A percentile compares a stretch with the other conserved stretches of the same genome.
These are phyloP conservation scores for Excalfactoria chinensis DNA, from an alignment of 2,113 vertebrate species.

Conservation along the genomic window DNA sequence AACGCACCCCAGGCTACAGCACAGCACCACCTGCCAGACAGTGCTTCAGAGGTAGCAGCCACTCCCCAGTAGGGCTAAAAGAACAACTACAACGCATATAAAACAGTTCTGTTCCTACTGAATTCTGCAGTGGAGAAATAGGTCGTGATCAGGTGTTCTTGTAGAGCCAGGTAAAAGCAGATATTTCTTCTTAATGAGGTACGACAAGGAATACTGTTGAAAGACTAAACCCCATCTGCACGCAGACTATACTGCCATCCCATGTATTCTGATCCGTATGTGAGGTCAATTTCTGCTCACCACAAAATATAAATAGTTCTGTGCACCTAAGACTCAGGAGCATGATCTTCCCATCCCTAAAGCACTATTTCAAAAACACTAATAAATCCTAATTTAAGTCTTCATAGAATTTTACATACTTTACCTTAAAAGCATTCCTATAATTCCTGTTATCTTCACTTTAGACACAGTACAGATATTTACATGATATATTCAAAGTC, in stretches of 20 bases:
- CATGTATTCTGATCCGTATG: background rate
- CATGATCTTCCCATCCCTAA: slow-evolving; percentile 6
- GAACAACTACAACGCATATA: background rate
- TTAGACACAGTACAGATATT: slow-evolving; percentile 41
- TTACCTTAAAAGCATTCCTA: slow-evolving; percentile 43
- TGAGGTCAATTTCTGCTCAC: background rate
- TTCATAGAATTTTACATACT: slow-evolving; percentile 25
- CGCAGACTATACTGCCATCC: background rate
- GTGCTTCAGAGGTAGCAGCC: background rate
- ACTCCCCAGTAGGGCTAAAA: background rate
- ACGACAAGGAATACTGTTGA: background rate
- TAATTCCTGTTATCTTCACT: slow-evolving; percentile 36
- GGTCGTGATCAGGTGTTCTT: background rate
- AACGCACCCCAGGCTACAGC: background rate
- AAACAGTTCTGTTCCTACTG: fast-evolving
- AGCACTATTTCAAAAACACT: slow-evolving; percentile 22
- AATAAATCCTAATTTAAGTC: slow-evolving; percentile 25
- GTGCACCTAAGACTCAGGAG: background rate
- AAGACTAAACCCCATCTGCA: background rate
- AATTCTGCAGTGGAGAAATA: background rate
- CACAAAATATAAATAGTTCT: slow-evolving; percentile 5
- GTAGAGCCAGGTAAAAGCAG: background rate
- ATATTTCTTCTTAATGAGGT: background rate
- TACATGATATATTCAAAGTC: slow-evolving; percentile 49
- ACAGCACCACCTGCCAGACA: background rate